Evolutionary conservation across 2,888 invertebrate species (phyloP), one percentile per base, ranked within the genome.

Genomic region (Andrena marginata): DNA sequence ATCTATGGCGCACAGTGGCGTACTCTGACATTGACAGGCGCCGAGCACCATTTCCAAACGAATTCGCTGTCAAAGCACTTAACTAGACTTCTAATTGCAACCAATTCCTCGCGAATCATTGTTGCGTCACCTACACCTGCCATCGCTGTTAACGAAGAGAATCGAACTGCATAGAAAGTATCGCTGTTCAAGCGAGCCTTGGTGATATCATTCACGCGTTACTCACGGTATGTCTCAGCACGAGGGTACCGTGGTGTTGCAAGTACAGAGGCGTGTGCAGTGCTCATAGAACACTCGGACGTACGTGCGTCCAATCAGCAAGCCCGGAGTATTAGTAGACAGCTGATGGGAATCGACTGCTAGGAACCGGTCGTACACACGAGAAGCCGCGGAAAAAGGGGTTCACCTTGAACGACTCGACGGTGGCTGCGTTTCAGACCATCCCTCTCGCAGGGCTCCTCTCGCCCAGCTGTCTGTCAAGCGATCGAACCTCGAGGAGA

Each of bases 381-480:
- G 33, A 16, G n/a, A 23, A 13, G n/a, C 64, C 8, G 6, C 10
- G n/a, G 16, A 62, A 56, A 59, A 72, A 54, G 56, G 42, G 33
- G 67, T 69, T 77, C 82, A 88, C 88, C 86, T 88, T 82, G 78
- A 78, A 76, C 71, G 74, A 70, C 62, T 56, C 13, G 62, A 29
- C 54, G 64, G 51, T 31, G 20, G 23, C 73, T 65, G 51, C 23
- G 68, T 77, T 54, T 86, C 85, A 84, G 73, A 84, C 72, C 88
- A 89, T 89, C 80, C 82, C 89, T 79, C 64, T 67, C 62, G 70
- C 69, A 72, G 63, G 65, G 64, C 60, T 76, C 16, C 16, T 16
- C 56, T 85, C 81, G 69, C 76, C 87, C 85, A 82, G 73, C 81
- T 82, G 88, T 85, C 77, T 54, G 74, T 51, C 62, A 80, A 56